Conservation (phyloP, 2,113 vertebrate species). For the Oreochromis niloticus region DNA sequence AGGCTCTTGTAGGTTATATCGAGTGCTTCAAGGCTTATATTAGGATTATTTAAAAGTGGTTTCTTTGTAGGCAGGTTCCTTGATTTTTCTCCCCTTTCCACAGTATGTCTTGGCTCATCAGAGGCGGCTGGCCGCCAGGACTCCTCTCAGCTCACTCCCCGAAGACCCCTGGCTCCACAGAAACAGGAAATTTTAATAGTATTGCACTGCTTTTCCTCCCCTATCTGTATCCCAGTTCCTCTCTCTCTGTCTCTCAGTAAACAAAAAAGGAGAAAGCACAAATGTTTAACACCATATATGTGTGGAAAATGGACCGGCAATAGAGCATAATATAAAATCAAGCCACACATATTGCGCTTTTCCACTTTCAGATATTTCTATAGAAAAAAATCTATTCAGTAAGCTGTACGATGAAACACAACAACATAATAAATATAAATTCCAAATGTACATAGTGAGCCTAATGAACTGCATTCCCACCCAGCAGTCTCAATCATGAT, state of each 20-base stretch:
- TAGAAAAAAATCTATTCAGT: neutral
- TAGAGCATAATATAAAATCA: constrained; percentile 24
- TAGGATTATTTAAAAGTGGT: constrained; percentile 72
- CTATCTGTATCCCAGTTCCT: constrained; percentile 63
- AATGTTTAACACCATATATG: constrained; percentile 51
- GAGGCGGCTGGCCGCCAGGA: constrained; percentile 65
- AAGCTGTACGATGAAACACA: neutral
- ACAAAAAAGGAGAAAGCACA: constrained; percentile 49
- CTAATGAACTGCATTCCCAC: neutral
- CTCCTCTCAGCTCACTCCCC: constrained; percentile 77
- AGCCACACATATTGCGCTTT: constrained; percentile 20
- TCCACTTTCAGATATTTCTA: neutral
- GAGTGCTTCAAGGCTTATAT: constrained; percentile 20
- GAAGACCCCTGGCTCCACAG: constrained; percentile 70
- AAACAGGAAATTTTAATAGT: constrained; percentile 85
- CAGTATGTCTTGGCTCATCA: constrained; percentile 75
- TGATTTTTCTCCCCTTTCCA: constrained; percentile 62
- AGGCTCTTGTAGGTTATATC: neutral
- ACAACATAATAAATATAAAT: neutral
- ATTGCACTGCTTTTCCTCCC: constrained; percentile 77
- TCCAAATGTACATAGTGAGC: neutral
- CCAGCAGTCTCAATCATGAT: neutral
- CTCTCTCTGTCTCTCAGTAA: constrained; percentile 28
- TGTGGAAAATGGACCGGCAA: constrained; percentile 36
- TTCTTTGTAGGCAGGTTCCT: constrained; percentile 58